Evolutionary conservation across 2,888 invertebrate genomes (phyloP), one percentile per base, ranked within the genome.

Genomic region (Phasia obesa): DNA sequence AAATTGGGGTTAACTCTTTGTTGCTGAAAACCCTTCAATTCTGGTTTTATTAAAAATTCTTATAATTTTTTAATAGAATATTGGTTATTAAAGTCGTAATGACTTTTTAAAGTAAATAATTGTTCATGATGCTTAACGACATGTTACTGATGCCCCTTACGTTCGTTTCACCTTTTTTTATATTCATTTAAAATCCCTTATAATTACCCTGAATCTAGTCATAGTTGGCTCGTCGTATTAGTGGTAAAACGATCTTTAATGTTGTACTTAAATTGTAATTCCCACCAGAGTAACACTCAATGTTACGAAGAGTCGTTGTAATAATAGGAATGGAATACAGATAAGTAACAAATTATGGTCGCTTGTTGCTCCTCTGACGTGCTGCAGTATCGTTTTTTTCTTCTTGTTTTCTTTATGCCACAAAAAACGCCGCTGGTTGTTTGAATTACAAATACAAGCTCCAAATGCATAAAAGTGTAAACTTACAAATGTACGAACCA

Each of bases 291-390:
- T 65, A 35, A 75, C 47, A 42, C 64, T 55, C 35, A 57, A 17
- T 21, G 27, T 42, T 19, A n/a, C 19, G 3, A n/a, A 57, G 19
- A 38, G 9, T 57, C 44, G 51, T 38, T 44, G 60, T 44, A 67
- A 67, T 67, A 69, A 60, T 69, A 53, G 60, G 44, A 31, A 60
- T 25, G 60, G 44, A 31, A 60, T 25, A 25, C 31, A 64, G 75
- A 79, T 75, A 64, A 75, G 59, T 71, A 67, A 75, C 64, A 79
- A 83, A 83, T 79, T 71, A 83, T 83, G 67, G 81, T 65, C 25
- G 64, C 42, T 67, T 23, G 69, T 77, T 65, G 75, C 75, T 75
- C 27, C 57, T 62, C 60, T 60, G 60, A 69, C 76, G 60, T 77
- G 60, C 31, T 69, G 38, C 59, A 51, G 27, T 59, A 67, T 57